A percentile compares a stretch with the other conserved stretches of the same genome.
These are phyloP conservation scores for Drosophila sordidula DNA, from an alignment of 2,888 invertebrate species.

Conservation along the genomic window DNA sequence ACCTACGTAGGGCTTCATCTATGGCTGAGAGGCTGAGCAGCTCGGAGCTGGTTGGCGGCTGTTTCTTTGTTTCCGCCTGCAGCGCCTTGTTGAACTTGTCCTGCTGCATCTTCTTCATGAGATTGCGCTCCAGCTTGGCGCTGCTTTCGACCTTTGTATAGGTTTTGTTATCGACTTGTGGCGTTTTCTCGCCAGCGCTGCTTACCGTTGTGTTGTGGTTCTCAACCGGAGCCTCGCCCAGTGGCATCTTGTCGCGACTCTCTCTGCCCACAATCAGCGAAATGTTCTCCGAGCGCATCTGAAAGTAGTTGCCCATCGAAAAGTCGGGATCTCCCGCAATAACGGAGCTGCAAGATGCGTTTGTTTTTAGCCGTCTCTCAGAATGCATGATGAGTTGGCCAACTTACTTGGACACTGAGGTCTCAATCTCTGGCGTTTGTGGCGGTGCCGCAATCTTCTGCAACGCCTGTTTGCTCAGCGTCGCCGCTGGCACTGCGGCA, in stretches of 20 bases:
- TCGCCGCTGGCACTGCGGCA: constrained; percentile 81
- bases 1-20: constrained; percentile 80
- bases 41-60: constrained; percentile 72
- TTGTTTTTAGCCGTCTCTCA: not conserved
- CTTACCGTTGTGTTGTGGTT: constrained; percentile 17
- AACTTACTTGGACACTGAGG: constrained; percentile 69
- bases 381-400: not conserved
- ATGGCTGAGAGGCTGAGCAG: constrained; percentile 82
- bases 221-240: constrained; percentile 64
- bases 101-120: constrained; percentile 62
- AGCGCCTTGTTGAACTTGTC: constrained; percentile 69
- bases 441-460: constrained; percentile 52
- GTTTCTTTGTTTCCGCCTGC: constrained; percentile 30
- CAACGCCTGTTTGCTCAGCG: constrained; percentile 74
- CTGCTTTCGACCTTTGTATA: constrained; percentile 77
- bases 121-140: constrained; percentile 53
- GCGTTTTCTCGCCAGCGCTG: constrained; percentile 57
- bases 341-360: constrained; percentile 63
- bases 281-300: constrained; percentile 81
- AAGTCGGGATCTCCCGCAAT: constrained; percentile 78
- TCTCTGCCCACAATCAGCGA: constrained; percentile 70
- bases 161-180: constrained; percentile 78
- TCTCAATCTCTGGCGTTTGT: constrained; percentile 54
- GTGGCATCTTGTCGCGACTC: constrained; percentile 65
- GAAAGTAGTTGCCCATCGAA: constrained; percentile 83